These are phyloP conservation scores for Xestoiulus laeticollis DNA, from an alignment of 2,888 invertebrate genomes.

Conservation along the genomic window DNA sequence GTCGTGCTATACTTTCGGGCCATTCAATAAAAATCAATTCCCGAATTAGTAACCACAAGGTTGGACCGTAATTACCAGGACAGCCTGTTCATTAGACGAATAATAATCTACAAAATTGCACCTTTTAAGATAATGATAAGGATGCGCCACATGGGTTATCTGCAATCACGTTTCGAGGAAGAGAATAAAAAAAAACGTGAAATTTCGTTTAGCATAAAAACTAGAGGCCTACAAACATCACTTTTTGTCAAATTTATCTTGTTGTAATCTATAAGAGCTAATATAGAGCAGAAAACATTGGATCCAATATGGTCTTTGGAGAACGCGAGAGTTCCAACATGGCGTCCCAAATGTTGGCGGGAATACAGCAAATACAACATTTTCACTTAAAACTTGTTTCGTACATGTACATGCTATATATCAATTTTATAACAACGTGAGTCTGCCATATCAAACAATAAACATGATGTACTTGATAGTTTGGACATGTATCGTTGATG, in stretches of 20 bases:
- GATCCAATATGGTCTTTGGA: no score
- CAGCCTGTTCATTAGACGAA: background rate
- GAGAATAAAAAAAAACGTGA: background rate
- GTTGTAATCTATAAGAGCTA: background rate
- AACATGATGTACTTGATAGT: no score
- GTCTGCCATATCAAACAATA: no score
- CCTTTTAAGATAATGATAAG: constrained; percentile 12
- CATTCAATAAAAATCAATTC: constrained; percentile 12
- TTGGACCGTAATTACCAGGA: background rate
- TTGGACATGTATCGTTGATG: no score
- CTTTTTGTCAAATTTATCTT: background rate
- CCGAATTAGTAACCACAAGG: constrained; percentile 16
- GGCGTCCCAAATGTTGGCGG: no score
- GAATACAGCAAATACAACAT: no score
- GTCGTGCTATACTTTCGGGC: background rate
- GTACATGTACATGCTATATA: no score
- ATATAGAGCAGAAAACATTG: no score
- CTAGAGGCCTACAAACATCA: background rate
- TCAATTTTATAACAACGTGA: no score
- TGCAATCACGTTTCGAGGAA: background rate
- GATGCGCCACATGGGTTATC: background rate
- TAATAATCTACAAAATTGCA: background rate
- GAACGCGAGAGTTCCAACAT: no score
- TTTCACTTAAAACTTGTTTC: no score
- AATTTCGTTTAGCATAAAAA: background rate